Evolutionary conservation across 2,888 invertebrate genomes (phyloP).

Genomic region (Sabellastarte sp.): DNA sequence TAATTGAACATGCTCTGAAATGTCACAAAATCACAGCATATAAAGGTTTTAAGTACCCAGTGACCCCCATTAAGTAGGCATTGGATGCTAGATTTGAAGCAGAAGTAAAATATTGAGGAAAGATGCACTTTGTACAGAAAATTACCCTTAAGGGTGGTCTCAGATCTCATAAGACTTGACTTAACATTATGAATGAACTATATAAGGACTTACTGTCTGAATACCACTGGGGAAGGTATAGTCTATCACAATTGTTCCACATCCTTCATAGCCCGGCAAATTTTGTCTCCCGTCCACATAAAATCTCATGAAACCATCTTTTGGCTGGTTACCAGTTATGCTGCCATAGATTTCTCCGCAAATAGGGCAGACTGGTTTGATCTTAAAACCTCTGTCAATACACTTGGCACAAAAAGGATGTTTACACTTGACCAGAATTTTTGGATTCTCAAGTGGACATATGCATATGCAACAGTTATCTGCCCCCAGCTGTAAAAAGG

Average conservation of each 20-base stretch:
- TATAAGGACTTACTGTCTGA: conserved; percentile 33
- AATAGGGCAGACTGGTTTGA: conserved; percentile 43
- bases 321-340: conserved; percentile 42
- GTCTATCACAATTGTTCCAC: conserved; percentile 28
- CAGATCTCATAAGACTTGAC: no score
- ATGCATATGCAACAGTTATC: conserved; percentile 39
- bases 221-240: conserved; percentile 50
- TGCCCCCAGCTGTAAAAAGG: no score
- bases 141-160: no score
- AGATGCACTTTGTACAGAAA: no score
- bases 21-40: no score
- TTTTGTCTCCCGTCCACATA: background rate
- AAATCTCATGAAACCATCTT: conserved; percentile 34
- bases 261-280: conserved; percentile 27
- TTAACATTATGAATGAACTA: conserved; percentile 7
- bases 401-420: conserved; percentile 43
- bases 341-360: conserved; percentile 41
- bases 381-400: conserved; percentile 35
- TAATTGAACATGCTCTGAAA: no score
- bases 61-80: no score
- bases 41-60: no score
- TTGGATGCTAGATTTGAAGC: no score
- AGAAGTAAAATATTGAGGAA: no score
- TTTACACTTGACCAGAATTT: conserved; percentile 32
- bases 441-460: conserved; percentile 21